Conservation (phyloP, 1,140 invertebrate species). For the Drosophila kanapiae region DNA sequence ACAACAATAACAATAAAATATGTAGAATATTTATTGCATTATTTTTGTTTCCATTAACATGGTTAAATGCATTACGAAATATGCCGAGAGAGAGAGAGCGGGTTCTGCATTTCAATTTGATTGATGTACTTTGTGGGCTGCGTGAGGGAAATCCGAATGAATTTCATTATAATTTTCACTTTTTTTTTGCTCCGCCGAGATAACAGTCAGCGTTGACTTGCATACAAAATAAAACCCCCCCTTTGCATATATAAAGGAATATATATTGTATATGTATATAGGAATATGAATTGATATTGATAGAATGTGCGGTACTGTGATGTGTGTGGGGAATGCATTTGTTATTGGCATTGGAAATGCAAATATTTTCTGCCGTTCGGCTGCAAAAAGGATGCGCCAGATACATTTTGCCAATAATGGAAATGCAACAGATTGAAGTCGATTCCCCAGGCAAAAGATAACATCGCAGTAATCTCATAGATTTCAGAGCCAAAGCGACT, state of each 20-base stretch:
- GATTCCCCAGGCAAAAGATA: slow-evolving; percentile 9
- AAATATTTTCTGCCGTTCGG: slow-evolving; percentile 46
- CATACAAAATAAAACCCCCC: slow-evolving; percentile 56
- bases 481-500: not conserved
- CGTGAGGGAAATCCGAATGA: slow-evolving; percentile 72
- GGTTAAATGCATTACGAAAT: slow-evolving; percentile 59
- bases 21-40: slow-evolving; percentile 29
- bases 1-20: not conserved
- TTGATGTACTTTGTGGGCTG: slow-evolving; percentile 67
- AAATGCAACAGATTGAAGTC: slow-evolving; percentile 47
- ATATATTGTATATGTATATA: not conserved
- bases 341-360: slow-evolving; percentile 61
- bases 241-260: not conserved
- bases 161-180: slow-evolving; percentile 69
- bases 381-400: slow-evolving; percentile 29
- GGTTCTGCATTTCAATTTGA: slow-evolving; percentile 69
- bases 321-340: slow-evolving; percentile 46
- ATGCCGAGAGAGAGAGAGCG: slow-evolving; percentile 23
- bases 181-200: slow-evolving; percentile 31
- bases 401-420: slow-evolving; percentile 33
- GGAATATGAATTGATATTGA: slow-evolving; percentile 58
- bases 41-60: slow-evolving; percentile 38
- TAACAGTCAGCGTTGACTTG: slow-evolving; percentile 41
- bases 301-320: slow-evolving; percentile 52
- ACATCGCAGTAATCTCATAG: not conserved